Evolutionary conservation across 2,888 invertebrate genomes (phyloP), one percentile per base, ranked within the genome.

Genomic region (Spodoptera littoralis): DNA sequence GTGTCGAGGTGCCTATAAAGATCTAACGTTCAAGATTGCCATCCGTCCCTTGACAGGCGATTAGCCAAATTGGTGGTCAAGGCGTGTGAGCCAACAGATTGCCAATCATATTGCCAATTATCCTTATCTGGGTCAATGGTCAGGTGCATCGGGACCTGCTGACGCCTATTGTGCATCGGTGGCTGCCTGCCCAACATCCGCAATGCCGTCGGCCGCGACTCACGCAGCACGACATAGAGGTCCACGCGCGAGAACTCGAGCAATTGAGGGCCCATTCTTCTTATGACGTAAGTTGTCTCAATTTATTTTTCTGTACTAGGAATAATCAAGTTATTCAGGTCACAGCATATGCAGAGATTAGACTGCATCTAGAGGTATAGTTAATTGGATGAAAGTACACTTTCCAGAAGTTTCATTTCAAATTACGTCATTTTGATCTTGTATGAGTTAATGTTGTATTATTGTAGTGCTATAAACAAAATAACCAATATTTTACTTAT

Each of bases 101-200:
- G 50, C 42, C 30, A 54, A 50, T 53, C 48, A 55, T 18, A 54
- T 63, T 61, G 49, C 42, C 30, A 54, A 50, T 53, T 50, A 58
- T 18, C 24, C 13, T 43, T 62, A 62, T 61, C 22, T 54, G 63
- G 53, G 65, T 70, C 57, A 60, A 47, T 68, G 50, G 49, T 69
- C 76, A 93, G 83, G 92, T 96, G 2, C 95, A 96, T 83, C 95
- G 95, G n/a, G 96, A 96, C 79, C 88, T 97, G 8, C 90, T 96
- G 61, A 96, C 96, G 13, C 96, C 96, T 3, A 80, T 96, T 18
- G 94, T 96, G 55, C 96, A 96, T 77, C 88, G 95, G 13, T 95
- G 95, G 86, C 83, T 96, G 71, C 95, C 94, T 1, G 65, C 81
- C 41, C 94, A 94, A 78, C 82, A 89, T 71, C 82, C 86, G 0